phyloP scores from a whole-genome alignment of 2,797 vertebrate species.

The Poeciliopsis infans region DNA sequence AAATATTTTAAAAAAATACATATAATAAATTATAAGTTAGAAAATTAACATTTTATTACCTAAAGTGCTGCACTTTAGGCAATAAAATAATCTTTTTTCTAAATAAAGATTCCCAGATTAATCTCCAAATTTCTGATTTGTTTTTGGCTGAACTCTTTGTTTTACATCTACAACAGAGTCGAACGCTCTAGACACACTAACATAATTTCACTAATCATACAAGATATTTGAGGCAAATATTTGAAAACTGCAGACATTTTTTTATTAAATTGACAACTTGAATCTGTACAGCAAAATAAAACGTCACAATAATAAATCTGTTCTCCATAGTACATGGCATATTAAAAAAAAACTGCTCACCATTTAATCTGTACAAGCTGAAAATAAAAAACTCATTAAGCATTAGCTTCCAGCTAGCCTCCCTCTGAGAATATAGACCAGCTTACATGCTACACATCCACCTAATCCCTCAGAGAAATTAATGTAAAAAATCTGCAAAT shows the following conservation, averaged over 20 bases:
- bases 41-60: no score
- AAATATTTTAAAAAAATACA: no score
- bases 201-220: no score
- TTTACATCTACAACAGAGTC: no score
- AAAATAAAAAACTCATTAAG: conserved; percentile 73
- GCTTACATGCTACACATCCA: background rate
- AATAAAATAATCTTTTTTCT: no score
- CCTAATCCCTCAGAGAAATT: background rate
- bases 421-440: background rate
- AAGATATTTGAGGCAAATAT: conserved; percentile 21
- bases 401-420: background rate
- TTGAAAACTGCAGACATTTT: conserved; percentile 89
- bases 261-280: conserved; percentile 95
- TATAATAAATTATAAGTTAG: no score
- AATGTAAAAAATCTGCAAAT: background rate
- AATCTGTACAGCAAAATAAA: conserved; percentile 91
- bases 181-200: no score
- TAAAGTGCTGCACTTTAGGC: no score
- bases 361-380: conserved; percentile 76
- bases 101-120: no score
- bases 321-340: conserved; percentile 86
- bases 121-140: no score
- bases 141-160: no score
- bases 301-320: conserved; percentile 85
- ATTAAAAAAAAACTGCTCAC: conserved; percentile 70